Conservation (phyloP, 1,140 invertebrate species). For the Zaprionus kolodkinae region DNA sequence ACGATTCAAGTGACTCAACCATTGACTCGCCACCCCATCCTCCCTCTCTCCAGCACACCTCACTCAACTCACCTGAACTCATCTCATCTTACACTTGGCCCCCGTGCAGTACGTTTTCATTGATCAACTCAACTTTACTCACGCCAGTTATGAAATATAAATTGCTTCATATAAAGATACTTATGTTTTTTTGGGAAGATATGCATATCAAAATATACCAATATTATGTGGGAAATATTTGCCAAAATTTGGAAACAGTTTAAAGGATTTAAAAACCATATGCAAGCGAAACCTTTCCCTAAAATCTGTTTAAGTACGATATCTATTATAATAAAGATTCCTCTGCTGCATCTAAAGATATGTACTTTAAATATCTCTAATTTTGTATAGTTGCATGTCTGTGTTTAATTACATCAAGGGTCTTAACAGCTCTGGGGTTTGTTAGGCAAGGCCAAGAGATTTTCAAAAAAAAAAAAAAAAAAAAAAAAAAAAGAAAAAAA, state of each 20-base stretch:
- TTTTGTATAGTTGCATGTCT: background rate
- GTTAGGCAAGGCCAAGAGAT: slow-evolving; percentile 55
- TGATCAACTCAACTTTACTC: slow-evolving; percentile 67
- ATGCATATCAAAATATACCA: background rate
- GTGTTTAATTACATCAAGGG: background rate
- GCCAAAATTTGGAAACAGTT: too few relatives aligned
- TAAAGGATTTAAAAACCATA: too few relatives aligned
- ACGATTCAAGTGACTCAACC: slow-evolving; percentile 49
- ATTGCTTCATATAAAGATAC: background rate
- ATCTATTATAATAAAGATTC: too few relatives aligned
- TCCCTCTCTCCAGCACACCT: background rate
- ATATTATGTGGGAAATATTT: too few relatives aligned
- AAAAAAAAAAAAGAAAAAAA: slow-evolving; percentile 31
- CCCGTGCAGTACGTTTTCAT: slow-evolving; percentile 29
- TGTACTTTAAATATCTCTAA: too few relatives aligned
- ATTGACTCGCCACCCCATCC: background rate
- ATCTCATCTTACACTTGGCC: background rate
- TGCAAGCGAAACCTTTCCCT: too few relatives aligned
- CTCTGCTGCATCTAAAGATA: too few relatives aligned
- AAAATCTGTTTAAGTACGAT: too few relatives aligned
- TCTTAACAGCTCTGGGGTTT: background rate
- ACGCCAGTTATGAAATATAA: slow-evolving; percentile 23
- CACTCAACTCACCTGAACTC: background rate
- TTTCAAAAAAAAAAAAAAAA: slow-evolving; percentile 23
- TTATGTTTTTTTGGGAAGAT: too few relatives aligned